These are phyloP conservation scores for Chaenocephalus aceratus DNA, from an alignment of 2,113 vertebrate genomes.

Conservation along the genomic window DNA sequence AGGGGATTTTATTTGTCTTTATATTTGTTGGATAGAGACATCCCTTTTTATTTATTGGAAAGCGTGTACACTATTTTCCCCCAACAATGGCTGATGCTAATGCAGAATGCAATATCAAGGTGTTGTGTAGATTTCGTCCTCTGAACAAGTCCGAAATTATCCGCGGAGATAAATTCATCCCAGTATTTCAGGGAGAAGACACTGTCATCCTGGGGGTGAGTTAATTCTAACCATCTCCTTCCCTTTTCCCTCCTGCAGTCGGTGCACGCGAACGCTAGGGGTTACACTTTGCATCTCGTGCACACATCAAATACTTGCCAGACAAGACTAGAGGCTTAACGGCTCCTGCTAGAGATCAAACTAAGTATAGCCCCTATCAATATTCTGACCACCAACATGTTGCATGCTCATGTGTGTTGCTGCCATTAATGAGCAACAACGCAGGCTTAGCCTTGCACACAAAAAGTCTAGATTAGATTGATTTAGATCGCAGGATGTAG, in stretches of 20 bases:
- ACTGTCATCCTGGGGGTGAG: constrained; percentile 92
- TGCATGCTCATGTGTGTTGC: constrained; percentile 30
- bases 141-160: constrained; percentile 90
- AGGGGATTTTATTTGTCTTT: background rate
- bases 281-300: constrained; percentile 45
- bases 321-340: constrained; percentile 29
- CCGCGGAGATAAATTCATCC: constrained; percentile 92
- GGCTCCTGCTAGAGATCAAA: constrained; percentile 53
- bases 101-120: constrained; percentile 95
- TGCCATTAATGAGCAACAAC: constrained; percentile 9
- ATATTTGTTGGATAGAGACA: constrained; percentile 9
- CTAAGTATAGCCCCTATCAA: constrained; percentile 39
- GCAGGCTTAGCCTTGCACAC: constrained; percentile 10
- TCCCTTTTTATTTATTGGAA: constrained; percentile 33
- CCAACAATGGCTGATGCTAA: constrained; percentile 88
- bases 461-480: background rate
- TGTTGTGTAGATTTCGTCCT: constrained; percentile 93
- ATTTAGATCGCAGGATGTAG: background rate
- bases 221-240: constrained; percentile 34
- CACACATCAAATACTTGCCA: constrained; percentile 42
- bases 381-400: constrained; percentile 47
- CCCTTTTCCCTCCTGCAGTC: constrained; percentile 20
- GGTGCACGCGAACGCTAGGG: constrained; percentile 18
- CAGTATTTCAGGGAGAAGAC: constrained; percentile 90
- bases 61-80: constrained; percentile 32